Evolutionary conservation across 2,797 vertebrate genomes (phyloP), one percentile per base, ranked within the genome.

Genomic region (Masticophis lateralis): DNA sequence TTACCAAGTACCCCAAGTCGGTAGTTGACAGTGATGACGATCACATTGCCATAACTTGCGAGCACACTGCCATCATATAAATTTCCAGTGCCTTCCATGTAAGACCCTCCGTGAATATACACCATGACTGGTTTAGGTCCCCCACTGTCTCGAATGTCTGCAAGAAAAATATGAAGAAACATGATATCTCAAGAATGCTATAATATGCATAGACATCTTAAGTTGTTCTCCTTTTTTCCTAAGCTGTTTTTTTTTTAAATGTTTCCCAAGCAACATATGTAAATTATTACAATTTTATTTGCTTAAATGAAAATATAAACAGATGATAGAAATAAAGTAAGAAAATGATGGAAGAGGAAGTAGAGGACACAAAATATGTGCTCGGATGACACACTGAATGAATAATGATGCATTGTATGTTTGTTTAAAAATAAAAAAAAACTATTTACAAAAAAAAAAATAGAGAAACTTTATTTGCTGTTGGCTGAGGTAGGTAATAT

Each of bases 61-160:
- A 99, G 98, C 97, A 99, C 99, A 98, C 99, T 99, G 97, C 99
- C 99, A 95, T 99, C 99, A 97, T 99, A 99, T 96, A 99, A 98
- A 98, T 99, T 99, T 96, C 98, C 99, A 95, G 99, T 99, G 97
- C 99, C 99, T 98, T 99, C 99, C 99, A 99, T 99, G 97, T 99
- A 99, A 94, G 99, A 99, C 95, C 99, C 99, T 95, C 99, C 99
- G 0, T 99, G 99, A 97, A 99, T 99, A 98, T 99, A 99, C 94
- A 99, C 99, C 99, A 99, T 99, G 96, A 99, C 99, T 51, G 99
- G 99, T 97, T 99, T 99, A 96, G 99, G 99, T 97, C 99, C 99
- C 97, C 99, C 99, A 98, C 99, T 99, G 98, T 99, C 99, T 97
- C 99, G 99, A 97, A 99, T 99, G 98, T 99, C 99, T 99, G 98